Conservation (phyloP, 2,888 invertebrate species). For the Eristalinus sepulchralis region DNA sequence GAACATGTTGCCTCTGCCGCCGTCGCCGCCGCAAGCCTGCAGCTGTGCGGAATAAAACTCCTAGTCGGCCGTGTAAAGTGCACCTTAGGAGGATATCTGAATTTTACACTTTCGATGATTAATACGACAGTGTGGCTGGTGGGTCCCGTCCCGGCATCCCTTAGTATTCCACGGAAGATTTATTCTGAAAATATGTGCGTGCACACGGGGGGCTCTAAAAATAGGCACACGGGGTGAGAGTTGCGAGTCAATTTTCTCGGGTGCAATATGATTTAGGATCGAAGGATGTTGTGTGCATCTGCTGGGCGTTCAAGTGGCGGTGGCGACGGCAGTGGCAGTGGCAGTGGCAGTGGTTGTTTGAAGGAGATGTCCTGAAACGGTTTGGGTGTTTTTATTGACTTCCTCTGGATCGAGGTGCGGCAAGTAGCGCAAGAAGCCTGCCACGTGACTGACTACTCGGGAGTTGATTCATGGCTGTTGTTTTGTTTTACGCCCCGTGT, state of each 20-base stretch:
- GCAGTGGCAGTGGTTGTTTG: background rate
- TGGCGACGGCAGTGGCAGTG: background rate
- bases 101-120: conserved; percentile 71
- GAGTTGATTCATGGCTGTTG: conserved; percentile 58
- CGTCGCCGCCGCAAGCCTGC: conserved; percentile 67
- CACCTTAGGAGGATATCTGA: conserved; percentile 72
- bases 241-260: conserved; percentile 59
- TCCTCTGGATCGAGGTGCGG: conserved; percentile 27
- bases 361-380: conserved; percentile 38
- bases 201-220: conserved; percentile 30
- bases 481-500: conserved; percentile 57
- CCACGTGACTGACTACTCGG: conserved; percentile 54
- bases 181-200: conserved; percentile 54
- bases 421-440: conserved; percentile 45
- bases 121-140: conserved; percentile 65
- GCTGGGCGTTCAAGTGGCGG: conserved; percentile 61
- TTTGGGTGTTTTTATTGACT: conserved; percentile 47
- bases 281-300: conserved; percentile 65
- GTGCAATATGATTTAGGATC: conserved; percentile 68
- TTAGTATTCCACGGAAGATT: conserved; percentile 57
- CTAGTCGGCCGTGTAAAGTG: conserved; percentile 79
- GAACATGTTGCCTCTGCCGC: background rate
- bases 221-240: conserved; percentile 23
- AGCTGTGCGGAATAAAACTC: conserved; percentile 79
- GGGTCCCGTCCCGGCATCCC: conserved; percentile 41